Evolutionary conservation across 2,113 vertebrate species (phyloP), one percentile per base, ranked within the genome.

Genomic region (Myocastor coypus): DNA sequence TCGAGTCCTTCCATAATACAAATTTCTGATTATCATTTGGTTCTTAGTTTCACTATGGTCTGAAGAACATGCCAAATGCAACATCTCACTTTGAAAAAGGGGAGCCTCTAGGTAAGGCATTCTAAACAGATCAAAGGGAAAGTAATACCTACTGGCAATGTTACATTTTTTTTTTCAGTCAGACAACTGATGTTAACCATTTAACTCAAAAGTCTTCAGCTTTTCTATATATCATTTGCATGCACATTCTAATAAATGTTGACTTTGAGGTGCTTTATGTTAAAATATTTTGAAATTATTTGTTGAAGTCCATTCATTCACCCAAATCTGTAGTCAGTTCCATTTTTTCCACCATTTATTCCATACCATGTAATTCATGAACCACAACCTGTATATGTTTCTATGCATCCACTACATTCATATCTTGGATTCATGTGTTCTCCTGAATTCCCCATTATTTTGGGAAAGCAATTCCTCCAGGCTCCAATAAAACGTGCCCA

Each of bases 1-100:
- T 77, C 50, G 73, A 80, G 9, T 5, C 4, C 12, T 95, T 83
- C 73, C n/a, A 34, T 88, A 84, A 32, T 91, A 32, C 55, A 3
- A 61, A 42, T 73, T 73, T 92, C 71, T 89, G 83, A 83, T 92
- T 59, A 34, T 94, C 42, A 89, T 34, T 96, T 7, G 55, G 19
- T 85, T n/a, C 64, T 81, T 92, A 86, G 75, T 57, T 85, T 96
- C 22, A 40, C 73, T 83, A 75, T 16, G 68, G 28, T 69, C 71
- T 86, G 69, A 78, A 4, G 68, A 95, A 81, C 7, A 91, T 40
- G 37, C 9, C 46, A 85, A 88, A 64, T 10, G 66, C 22, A 42
- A 32, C 40, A 61, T 93, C 59, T 89, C 73, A 94, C 3, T 96
- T 85, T 52, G 46, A 61, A 89, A 87, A 83, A 66, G 7, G 86